phyloP scores from a whole-genome alignment of 2,797 vertebrate genomes.

The Lindbergichthys nudifrons region DNA sequence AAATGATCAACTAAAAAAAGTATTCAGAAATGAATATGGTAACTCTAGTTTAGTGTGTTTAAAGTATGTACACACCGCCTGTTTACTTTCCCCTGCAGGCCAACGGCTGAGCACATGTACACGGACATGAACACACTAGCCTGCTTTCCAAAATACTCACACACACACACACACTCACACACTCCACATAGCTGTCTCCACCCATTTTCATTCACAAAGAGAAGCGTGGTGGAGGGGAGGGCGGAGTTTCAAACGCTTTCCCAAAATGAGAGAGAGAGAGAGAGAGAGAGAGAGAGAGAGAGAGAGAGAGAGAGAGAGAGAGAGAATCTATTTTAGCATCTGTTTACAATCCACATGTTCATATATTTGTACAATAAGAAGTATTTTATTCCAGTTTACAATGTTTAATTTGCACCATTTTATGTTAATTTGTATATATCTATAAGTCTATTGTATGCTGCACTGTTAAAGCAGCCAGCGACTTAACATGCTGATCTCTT shows the following conservation, averaged over 20 bases:
- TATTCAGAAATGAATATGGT: not conserved
- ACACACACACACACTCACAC: slow-evolving; percentile 17
- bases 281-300: slow-evolving; percentile 20
- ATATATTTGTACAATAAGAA: no score
- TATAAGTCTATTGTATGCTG: no score
- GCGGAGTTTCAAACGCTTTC: slow-evolving; percentile 19
- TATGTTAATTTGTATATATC: no score
- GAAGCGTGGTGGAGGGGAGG: slow-evolving; percentile 44
- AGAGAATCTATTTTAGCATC: not conserved
- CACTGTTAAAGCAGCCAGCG: no score
- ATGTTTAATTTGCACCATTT: no score
- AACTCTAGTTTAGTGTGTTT: slow-evolving; percentile 12
- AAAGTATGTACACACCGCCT: slow-evolving; percentile 30
- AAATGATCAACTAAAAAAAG: not conserved
- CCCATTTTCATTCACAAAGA: slow-evolving; percentile 78
- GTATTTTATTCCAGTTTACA: no score
- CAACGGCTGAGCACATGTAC: slow-evolving; percentile 46
- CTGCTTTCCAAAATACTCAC: slow-evolving; percentile 35
- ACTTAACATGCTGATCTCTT: no score
- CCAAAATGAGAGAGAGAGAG: slow-evolving; percentile 55
- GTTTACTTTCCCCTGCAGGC: slow-evolving; percentile 65
- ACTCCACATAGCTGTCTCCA: slow-evolving; percentile 42
- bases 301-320: no score
- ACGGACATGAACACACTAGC: not conserved
- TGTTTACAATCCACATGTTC: no score